Conservation (phyloP, 2,113 vertebrate species). For the Oncorhynchus kisutch region DNA sequence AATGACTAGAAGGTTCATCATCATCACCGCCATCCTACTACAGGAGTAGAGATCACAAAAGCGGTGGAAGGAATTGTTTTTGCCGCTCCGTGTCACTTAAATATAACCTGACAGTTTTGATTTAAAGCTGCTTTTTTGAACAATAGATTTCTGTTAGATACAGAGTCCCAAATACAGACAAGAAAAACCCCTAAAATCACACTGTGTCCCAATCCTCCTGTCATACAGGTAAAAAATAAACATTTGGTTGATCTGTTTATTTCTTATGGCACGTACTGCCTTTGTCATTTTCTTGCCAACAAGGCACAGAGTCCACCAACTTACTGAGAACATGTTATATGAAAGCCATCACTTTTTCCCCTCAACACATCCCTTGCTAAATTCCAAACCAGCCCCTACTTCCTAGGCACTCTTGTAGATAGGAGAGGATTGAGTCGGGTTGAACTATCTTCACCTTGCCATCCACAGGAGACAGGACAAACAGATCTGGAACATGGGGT, state of each 20-base stretch:
- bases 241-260: conserved; percentile 30
- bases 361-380: conserved; percentile 28
- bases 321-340: conserved; percentile 12
- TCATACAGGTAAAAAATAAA: conserved; percentile 36
- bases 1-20: not conserved
- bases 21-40: not conserved
- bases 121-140: conserved; percentile 42
- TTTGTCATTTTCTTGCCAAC: conserved; percentile 11
- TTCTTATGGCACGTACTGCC: not conserved
- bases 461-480: too few relatives aligned
- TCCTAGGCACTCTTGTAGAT: too few relatives aligned
- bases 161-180: conserved; percentile 41
- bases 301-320: conserved; percentile 21
- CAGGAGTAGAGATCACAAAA: conserved; percentile 3
- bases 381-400: too few relatives aligned
- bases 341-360: conserved; percentile 5
- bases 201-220: conserved; percentile 19
- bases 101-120: conserved; percentile 1
- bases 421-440: too few relatives aligned
- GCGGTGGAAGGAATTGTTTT: not conserved
- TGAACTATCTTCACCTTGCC: too few relatives aligned
- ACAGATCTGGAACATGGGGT: too few relatives aligned
- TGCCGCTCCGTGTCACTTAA: conserved; percentile 14
- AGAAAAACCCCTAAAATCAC: conserved; percentile 25
- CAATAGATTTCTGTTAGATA: conserved; percentile 46